A percentile compares a stretch with the other conserved stretches of the same genome.
These are phyloP conservation scores for Delphinus delphis DNA, from an alignment of 2,113 vertebrate genomes.

Conservation along the genomic window DNA sequence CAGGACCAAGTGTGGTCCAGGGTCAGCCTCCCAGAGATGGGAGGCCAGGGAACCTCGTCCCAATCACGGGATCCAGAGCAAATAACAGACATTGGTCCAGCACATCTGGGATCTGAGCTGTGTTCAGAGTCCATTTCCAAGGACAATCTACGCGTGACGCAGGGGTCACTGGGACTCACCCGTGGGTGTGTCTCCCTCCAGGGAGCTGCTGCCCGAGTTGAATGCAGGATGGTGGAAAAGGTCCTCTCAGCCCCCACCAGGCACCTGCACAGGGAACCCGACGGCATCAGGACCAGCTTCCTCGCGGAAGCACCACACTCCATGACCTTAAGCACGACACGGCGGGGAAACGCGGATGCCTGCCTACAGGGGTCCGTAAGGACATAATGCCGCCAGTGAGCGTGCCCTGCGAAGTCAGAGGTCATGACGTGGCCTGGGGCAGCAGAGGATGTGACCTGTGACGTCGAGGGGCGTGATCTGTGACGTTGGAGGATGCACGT, in stretches of 20 bases:
- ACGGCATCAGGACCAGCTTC: fast-evolving
- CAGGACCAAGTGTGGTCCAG: not conserved
- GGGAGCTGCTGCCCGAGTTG: fast-evolving
- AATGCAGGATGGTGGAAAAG: not conserved
- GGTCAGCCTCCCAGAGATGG: fast-evolving
- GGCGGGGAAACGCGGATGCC: not conserved
- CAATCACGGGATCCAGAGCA: fast-evolving
- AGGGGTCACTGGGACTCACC: not conserved
- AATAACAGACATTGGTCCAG: not conserved
- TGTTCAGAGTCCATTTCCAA: not conserved
- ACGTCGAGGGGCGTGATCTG: not conserved
- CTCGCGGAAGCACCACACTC: not conserved
- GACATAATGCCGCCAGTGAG: no score
- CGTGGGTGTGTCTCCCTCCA: fast-evolving
- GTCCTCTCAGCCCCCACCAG: fast-evolving
- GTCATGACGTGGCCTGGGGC: not conserved
- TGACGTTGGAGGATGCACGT: fast-evolving
- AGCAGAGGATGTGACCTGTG: not conserved
- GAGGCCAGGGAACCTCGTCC: not conserved
- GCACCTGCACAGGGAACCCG: fast-evolving
- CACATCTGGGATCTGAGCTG: not conserved
- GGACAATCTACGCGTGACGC: fast-evolving
- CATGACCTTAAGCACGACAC: not conserved
- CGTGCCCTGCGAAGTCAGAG: fast-evolving
- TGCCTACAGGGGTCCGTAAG: fast-evolving